These are phyloP conservation scores for Junco hyemalis DNA, from an alignment of 2,113 vertebrate species.

Conservation along the genomic window DNA sequence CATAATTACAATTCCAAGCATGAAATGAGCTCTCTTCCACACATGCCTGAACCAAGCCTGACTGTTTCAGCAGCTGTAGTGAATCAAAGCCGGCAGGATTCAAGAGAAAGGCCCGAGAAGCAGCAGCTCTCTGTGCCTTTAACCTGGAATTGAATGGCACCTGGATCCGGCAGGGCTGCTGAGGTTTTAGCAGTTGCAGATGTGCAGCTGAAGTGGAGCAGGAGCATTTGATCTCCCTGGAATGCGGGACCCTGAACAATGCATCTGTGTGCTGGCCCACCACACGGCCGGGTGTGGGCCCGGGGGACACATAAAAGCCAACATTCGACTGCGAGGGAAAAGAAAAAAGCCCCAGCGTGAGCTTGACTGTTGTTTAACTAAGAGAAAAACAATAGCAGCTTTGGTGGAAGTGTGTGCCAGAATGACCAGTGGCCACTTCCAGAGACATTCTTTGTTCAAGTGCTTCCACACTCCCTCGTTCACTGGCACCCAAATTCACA, in stretches of 20 bases:
- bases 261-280: constrained; percentile 43
- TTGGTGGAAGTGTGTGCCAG: neutral
- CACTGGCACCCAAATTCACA: neutral
- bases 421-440: constrained; percentile 49
- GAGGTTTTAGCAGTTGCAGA: constrained; percentile 34
- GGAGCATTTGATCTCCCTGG: constrained; percentile 35
- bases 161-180: constrained; percentile 69
- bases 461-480: neutral
- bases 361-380: constrained; percentile 6
- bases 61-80: constrained; percentile 74
- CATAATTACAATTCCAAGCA: constrained; percentile 71
- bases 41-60: constrained; percentile 71
- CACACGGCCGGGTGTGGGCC: constrained; percentile 1
- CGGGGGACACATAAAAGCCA: constrained; percentile 32
- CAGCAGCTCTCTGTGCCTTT: constrained; percentile 51
- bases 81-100: constrained; percentile 75
- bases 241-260: constrained; percentile 46
- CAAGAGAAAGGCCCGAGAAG: constrained; percentile 44
- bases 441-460: constrained; percentile 20
- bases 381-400: constrained; percentile 42
- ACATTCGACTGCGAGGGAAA: constrained; percentile 29
- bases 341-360: constrained; percentile 49
- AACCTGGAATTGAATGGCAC: constrained; percentile 74
- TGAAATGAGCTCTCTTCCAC: constrained; percentile 68
- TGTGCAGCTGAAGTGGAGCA: constrained; percentile 42